These are phyloP conservation scores for Mus musculus DNA, from an alignment of 2,113 vertebrate genomes.

Conservation along the genomic window DNA sequence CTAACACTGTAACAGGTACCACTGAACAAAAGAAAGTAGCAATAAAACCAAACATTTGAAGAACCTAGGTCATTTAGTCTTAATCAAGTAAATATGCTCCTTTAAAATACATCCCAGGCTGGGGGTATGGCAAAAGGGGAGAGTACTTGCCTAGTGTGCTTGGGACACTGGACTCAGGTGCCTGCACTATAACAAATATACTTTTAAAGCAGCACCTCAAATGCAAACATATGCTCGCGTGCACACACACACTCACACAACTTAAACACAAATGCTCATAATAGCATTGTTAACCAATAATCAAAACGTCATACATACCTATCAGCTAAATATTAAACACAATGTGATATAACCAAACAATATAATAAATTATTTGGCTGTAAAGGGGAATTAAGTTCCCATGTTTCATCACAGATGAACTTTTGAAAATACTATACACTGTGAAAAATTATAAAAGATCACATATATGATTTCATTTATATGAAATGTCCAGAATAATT, in stretches of 20 bases:
- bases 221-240: background rate
- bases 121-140: background rate
- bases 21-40: background rate
- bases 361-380: background rate
- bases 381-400: background rate
- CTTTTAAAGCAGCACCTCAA: background rate
- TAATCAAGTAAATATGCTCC: background rate
- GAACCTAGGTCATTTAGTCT: background rate
- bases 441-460: background rate
- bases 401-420: background rate
- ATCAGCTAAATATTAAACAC: background rate
- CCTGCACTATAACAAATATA: background rate
- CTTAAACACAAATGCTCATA: background rate
- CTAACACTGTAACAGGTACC: background rate
- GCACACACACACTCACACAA: background rate
- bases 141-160: background rate
- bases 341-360: background rate
- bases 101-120: background rate
- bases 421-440: slow-evolving; percentile 22
- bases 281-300: background rate
- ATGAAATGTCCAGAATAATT: background rate
- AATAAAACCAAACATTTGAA: background rate
- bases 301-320: background rate
- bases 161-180: background rate
- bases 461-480: background rate